phyloP scores from a whole-genome alignment of 2,113 vertebrate species.

The Toxotes jaculatrix region DNA sequence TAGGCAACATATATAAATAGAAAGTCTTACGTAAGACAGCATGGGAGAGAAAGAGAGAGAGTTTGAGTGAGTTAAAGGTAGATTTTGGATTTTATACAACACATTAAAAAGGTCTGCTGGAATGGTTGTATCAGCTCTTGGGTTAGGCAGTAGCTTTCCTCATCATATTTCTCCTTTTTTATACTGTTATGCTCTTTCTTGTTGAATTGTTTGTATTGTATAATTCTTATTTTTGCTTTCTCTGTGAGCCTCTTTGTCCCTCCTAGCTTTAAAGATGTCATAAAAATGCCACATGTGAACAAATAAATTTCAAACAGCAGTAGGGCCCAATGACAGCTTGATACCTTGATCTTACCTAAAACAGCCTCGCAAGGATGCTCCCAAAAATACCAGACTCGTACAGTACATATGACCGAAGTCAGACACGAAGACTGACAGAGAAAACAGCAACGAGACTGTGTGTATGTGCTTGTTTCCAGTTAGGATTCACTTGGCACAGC shows the following conservation, averaged over 20 bases:
- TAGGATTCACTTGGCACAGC: constrained; percentile 25
- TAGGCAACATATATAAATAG: constrained; percentile 74
- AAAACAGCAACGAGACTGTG: background rate
- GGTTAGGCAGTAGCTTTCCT: background rate
- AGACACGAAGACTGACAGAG: constrained; percentile 1
- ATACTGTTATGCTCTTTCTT: background rate
- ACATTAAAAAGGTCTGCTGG: constrained; percentile 5
- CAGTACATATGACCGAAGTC: constrained; percentile 17
- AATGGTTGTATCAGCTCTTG: background rate
- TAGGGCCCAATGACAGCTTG: background rate
- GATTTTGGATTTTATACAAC: constrained; percentile 16
- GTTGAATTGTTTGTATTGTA: background rate
- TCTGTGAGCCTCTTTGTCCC: background rate
- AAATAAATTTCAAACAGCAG: background rate
- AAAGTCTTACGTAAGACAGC: constrained; percentile 57
- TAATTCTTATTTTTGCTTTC: background rate
- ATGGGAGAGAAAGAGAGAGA: constrained; percentile 16
- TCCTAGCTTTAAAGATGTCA: background rate
- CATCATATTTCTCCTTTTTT: background rate
- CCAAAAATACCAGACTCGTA: constrained; percentile 24
- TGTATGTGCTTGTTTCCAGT: background rate
- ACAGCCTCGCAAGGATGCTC: background rate
- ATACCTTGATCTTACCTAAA: background rate
- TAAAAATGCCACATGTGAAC: background rate
- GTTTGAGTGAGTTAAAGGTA: constrained; percentile 41